These are phyloP conservation scores for Syritta pipiens DNA, from an alignment of 2,888 invertebrate species.

Conservation along the genomic window DNA sequence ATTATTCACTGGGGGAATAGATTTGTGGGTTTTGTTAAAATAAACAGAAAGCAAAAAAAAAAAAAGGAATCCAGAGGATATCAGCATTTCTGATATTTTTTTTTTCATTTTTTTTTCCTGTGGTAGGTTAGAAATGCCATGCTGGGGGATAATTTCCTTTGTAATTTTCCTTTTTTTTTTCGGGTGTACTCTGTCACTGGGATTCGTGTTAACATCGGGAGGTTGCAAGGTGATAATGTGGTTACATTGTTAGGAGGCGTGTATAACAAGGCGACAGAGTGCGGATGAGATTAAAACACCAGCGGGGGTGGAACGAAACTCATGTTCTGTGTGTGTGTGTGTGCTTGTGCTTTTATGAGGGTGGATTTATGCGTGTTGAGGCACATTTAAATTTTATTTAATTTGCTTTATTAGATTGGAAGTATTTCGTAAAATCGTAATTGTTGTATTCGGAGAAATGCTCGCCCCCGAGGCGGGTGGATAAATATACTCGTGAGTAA, in stretches of 20 bases:
- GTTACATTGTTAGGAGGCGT: conserved; percentile 32
- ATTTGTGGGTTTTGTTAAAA: conserved; percentile 51
- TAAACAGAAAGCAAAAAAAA: conserved; percentile 26
- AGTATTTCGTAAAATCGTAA: not conserved
- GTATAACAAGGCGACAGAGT: conserved; percentile 36
- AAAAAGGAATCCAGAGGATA: not conserved
- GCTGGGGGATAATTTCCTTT: conserved; percentile 64
- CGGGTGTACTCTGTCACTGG: conserved; percentile 55
- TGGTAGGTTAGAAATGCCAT: conserved; percentile 47
- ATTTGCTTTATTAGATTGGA: conserved; percentile 37
- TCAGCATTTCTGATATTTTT: too few species aligned
- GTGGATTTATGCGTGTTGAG: conserved; percentile 20
- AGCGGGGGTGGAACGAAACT: conserved; percentile 1
- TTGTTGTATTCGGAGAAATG: not conserved
- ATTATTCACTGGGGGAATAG: conserved; percentile 62
- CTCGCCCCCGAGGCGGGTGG: not conserved
- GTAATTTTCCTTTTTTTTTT: conserved; percentile 58
- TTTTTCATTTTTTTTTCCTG: conserved; percentile 16
- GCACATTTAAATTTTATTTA: conserved; percentile 46
- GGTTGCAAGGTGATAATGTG: conserved; percentile 61
- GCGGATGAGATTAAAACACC: conserved; percentile 40
- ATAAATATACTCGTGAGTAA: conserved; percentile 11
- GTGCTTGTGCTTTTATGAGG: not conserved
- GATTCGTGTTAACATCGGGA: conserved; percentile 58
- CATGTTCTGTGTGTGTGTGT: not conserved